Evolutionary conservation across 2,797 vertebrate species (phyloP).

Genomic region (Neoniphon sammara): DNA sequence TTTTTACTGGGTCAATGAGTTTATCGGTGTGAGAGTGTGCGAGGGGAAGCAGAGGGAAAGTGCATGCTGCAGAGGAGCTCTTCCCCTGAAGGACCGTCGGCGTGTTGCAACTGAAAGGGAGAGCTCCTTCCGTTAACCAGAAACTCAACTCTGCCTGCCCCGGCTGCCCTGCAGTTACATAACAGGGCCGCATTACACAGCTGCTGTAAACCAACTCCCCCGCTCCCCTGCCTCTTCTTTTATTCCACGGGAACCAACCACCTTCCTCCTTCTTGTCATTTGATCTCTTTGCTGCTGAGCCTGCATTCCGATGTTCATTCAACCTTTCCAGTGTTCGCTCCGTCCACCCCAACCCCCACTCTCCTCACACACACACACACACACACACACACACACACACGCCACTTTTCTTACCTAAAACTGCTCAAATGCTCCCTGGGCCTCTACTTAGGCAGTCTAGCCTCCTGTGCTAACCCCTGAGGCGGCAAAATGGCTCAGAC

Average conservation of each 20-base stretch:
- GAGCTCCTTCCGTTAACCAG: not conserved
- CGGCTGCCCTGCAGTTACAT: conserved; percentile 52
- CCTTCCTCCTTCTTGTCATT: conserved; percentile 68
- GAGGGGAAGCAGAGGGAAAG: not conserved
- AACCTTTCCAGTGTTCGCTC: conserved; percentile 53
- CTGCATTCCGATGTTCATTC: conserved; percentile 80
- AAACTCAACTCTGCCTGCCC: not conserved
- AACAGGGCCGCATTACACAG: conserved; percentile 58
- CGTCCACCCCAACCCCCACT: conserved; percentile 22
- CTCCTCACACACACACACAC: not conserved
- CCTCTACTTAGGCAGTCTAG: conserved; percentile 42
- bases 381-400: conserved; percentile 7
- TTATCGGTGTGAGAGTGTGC: not conserved
- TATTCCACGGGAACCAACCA: conserved; percentile 70
- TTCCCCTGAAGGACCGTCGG: not conserved
- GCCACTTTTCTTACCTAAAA: conserved; percentile 51
- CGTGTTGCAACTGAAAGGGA: not conserved
- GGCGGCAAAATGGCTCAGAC: conserved; percentile 26
- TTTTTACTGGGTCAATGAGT: not conserved
- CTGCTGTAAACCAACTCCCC: conserved; percentile 69
- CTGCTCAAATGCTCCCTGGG: conserved; percentile 23
- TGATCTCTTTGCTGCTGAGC: conserved; percentile 77
- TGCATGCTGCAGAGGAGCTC: conserved; percentile 3
- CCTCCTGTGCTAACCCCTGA: conserved; percentile 15
- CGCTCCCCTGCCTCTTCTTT: conserved; percentile 44